Base-by-base conservation (phyloP, 37 sponge, comb jelly and placozoan species). In the Cliona cf. orientalis region DNA sequence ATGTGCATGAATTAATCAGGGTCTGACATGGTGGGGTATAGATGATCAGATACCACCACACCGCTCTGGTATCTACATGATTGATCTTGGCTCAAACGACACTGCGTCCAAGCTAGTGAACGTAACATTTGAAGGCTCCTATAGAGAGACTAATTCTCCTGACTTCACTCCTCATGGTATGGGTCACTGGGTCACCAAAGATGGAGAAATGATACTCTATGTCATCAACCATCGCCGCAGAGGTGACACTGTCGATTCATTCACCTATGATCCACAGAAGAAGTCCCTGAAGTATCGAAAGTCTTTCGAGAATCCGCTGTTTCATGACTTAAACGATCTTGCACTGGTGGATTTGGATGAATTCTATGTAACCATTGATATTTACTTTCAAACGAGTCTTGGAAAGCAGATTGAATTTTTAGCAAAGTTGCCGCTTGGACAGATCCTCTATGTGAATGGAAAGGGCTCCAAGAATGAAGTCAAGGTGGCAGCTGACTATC, bases 91-190 rank as follows among this genome's bases (percentile, higher is more conserved):
- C 36, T 28, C 33, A 9, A 37, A 68, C 1, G 2, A 65, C 32
- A 49, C 74, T 25, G 7, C 44, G 1, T 76, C 75, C 19, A 26
- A 34, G 17, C 40, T 23, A 26, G 40, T 74, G 3, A 63, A 78
- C 1, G 28, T 78, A 9, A 46, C 21, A 1, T 45, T 83, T 6
- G 67, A 74, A 28, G 68, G 66, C 0, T n/a, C 12, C 23, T 73
- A 26, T 26, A 31, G 43, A 23, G 42, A 58, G 25, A 3, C 32
- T 28, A 66, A 35, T 25, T 66, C 64, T 29, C 31, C 14, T 6
- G 53, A 74, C 22, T 83, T 83, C 35, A 46, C 4, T 2, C 84
- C 84, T 2, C 84, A 83, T 66, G 84, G 84, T 7, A 36, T 83
- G 39, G 65, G 67, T n/a, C 45, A 65, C 75, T 83, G 84, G 84